Conservation (phyloP, 2,888 invertebrate genomes). For the Seira musarum region DNA sequence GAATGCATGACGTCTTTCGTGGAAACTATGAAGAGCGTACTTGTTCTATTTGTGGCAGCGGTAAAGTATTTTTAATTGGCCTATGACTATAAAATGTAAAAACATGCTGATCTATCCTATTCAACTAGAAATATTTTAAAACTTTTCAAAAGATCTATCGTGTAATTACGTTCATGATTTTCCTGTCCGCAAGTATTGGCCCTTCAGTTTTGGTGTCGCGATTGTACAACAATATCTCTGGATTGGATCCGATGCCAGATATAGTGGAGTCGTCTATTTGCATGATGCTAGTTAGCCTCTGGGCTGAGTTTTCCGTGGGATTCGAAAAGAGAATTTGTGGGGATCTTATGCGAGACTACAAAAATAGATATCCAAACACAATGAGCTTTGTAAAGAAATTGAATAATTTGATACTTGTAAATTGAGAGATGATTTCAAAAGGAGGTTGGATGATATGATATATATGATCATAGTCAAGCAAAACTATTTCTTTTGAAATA, state of each 20-base stretch:
- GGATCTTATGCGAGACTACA: constrained; percentile 12
- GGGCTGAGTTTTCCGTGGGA: constrained; percentile 47
- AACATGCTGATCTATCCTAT: background rate
- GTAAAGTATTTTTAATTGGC: constrained; percentile 26
- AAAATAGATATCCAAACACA: constrained; percentile 23
- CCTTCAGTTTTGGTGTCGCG: constrained; percentile 34
- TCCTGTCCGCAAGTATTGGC: constrained; percentile 41
- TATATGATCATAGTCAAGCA: background rate
- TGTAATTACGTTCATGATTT: constrained; percentile 35
- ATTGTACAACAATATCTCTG: constrained; percentile 27
- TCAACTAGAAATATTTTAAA: background rate
- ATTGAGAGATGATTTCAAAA: too few relatives aligned
- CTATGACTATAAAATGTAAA: background rate
- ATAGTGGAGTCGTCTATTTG: constrained; percentile 37
- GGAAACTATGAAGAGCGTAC: constrained; percentile 4
- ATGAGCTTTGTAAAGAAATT: constrained; percentile 39
- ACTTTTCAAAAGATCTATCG: constrained; percentile 38
- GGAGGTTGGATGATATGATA: background rate
- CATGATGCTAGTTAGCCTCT: constrained; percentile 43
- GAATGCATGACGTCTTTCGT: background rate
- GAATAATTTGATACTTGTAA: too few relatives aligned
- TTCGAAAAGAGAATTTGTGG: constrained; percentile 28
- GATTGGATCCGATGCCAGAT: constrained; percentile 25
- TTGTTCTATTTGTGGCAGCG: constrained; percentile 36
- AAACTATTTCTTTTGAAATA: constrained; percentile 23